phyloP scores from a whole-genome alignment of 2,888 invertebrate species.

The Plagodis dolabraria region DNA sequence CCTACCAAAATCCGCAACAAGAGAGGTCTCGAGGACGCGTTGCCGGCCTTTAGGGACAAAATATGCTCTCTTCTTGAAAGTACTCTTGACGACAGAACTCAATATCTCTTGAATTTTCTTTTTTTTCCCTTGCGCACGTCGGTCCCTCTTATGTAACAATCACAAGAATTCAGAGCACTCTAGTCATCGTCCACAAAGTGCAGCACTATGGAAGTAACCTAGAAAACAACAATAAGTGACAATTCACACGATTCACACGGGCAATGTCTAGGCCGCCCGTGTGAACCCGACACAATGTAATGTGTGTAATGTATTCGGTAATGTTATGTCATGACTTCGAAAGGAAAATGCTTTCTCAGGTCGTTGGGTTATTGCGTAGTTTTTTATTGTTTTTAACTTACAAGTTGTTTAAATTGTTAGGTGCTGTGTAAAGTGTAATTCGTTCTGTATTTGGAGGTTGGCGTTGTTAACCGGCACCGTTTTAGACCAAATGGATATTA shows the following conservation, averaged over 20 bases:
- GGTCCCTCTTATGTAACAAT: conserved; percentile 2
- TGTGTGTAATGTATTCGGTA: conserved; percentile 37
- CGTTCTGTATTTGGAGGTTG: too few species aligned
- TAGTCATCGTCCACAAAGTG: conserved; percentile 14
- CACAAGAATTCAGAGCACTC: conserved; percentile 9
- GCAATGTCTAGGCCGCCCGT: conserved; percentile 69
- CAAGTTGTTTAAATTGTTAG: background rate
- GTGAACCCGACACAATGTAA: conserved; percentile 50
- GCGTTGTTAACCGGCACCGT: too few species aligned
- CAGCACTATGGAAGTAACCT: conserved; percentile 52
- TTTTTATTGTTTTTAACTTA: conserved; percentile 9
- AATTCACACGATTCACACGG: conserved; percentile 68
- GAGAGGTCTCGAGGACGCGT: too few species aligned
- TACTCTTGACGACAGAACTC: too few species aligned
- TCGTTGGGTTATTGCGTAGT: conserved; percentile 1
- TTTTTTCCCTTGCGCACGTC: too few species aligned
- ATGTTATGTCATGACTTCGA: conserved; percentile 50
- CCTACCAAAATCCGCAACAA: too few species aligned
- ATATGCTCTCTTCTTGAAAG: too few species aligned
- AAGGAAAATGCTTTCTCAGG: conserved; percentile 61
- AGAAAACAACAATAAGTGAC: conserved; percentile 63
- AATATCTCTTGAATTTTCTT: too few species aligned
- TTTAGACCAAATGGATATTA: too few species aligned
- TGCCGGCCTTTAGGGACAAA: too few species aligned
- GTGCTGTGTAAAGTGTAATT: too few species aligned